phyloP scores from a whole-genome alignment of 1,140 invertebrate genomes.

The Eurosta solidaginis region DNA sequence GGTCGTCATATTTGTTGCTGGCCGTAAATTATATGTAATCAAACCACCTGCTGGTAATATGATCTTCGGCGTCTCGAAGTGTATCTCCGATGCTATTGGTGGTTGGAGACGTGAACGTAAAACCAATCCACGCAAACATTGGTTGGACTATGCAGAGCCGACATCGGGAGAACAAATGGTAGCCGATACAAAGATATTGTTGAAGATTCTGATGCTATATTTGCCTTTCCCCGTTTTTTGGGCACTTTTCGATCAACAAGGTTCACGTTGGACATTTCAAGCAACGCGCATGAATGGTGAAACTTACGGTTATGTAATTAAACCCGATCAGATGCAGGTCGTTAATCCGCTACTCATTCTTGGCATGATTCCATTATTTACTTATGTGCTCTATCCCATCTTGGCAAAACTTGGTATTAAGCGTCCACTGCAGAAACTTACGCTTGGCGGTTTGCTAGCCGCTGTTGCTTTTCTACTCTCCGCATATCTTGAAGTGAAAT shows the following conservation, averaged over 20 bases:
- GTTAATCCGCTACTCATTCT: constrained; percentile 87
- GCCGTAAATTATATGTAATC: constrained; percentile 77
- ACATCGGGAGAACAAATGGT: constrained; percentile 69
- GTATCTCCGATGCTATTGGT: constrained; percentile 67
- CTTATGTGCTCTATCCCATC: constrained; percentile 72
- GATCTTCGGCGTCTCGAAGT: constrained; percentile 75
- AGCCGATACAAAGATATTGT: constrained; percentile 70
- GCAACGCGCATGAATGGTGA: constrained; percentile 86
- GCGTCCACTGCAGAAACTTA: constrained; percentile 75
- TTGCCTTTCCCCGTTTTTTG: constrained; percentile 82
- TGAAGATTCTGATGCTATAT: constrained; percentile 73
- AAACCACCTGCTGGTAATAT: constrained; percentile 83
- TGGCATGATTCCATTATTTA: constrained; percentile 85
- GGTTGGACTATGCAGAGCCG: constrained; percentile 80
- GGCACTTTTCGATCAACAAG: constrained; percentile 83
- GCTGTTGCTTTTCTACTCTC: constrained; percentile 84
- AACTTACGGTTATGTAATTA: constrained; percentile 69
- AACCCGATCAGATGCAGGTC: constrained; percentile 91
- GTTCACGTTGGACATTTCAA: constrained; percentile 94
- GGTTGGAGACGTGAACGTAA: constrained; percentile 63
- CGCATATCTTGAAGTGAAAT: constrained; percentile 78
- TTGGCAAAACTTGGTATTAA: constrained; percentile 61
- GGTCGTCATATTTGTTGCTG: constrained; percentile 82
- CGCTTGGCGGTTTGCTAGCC: constrained; percentile 82
- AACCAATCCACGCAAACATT: constrained; percentile 65